Conservation (phyloP, 2,113 vertebrate species). For the Gopherus flavomarginatus region DNA sequence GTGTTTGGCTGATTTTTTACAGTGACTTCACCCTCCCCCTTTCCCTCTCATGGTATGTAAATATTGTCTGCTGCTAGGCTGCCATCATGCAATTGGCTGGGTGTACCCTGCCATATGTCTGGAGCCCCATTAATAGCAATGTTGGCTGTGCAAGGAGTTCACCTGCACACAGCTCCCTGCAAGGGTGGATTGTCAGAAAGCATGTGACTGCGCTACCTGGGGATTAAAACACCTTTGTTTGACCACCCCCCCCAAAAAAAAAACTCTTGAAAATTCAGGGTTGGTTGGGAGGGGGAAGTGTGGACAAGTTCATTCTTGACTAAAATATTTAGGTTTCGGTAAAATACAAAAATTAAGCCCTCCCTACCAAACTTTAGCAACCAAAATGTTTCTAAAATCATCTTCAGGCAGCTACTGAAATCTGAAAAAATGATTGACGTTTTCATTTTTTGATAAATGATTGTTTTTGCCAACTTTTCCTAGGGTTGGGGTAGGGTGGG, state of each 20-base stretch:
- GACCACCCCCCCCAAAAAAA: neutral
- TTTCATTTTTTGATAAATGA: neutral
- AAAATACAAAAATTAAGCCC: neutral
- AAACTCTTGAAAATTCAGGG: neutral
- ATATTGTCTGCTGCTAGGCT: neutral
- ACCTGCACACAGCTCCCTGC: neutral
- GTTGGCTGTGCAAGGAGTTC: neutral
- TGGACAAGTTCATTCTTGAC: neutral
- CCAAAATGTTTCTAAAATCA: neutral
- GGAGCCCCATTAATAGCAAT: neutral
- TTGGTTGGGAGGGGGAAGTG: no score
- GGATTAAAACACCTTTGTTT: no score
- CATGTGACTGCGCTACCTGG: neutral
- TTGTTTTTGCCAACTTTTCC: neutral
- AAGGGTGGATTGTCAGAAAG: neutral
- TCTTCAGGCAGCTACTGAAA: neutral
- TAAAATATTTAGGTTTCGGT: neutral
- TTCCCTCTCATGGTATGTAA: neutral
- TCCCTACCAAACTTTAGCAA: neutral
- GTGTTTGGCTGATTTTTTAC: neutral
- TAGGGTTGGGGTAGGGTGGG: no score
- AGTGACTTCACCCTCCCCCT: neutral
- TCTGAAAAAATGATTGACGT: neutral
- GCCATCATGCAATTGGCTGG: neutral
- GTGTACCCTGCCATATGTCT: neutral